phyloP scores from a whole-genome alignment of 23 tunicate species.

The Diplosoma virens region DNA sequence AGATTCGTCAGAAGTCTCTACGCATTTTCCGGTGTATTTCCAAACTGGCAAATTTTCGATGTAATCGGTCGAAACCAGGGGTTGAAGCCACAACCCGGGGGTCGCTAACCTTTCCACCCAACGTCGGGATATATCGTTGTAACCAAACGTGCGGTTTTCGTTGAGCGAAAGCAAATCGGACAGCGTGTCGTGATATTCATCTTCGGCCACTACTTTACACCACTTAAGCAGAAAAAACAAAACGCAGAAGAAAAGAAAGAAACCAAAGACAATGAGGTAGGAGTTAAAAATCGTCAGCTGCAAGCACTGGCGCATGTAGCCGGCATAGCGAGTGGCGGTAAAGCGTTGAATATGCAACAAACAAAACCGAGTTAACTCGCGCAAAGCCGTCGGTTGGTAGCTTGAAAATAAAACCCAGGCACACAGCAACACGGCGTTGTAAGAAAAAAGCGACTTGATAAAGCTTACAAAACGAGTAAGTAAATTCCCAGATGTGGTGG shows the following conservation, averaged over 20 bases:
- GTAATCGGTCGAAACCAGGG: constrained; percentile 51
- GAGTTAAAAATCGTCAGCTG: not conserved
- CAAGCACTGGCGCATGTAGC: not conserved
- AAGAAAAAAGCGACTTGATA: constrained; percentile 32
- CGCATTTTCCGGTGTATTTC: constrained; percentile 25
- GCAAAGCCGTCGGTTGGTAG: not conserved
- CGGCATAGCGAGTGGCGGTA: constrained; percentile 7
- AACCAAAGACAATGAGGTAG: not conserved
- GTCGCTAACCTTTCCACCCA: constrained; percentile 60
- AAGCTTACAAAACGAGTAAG: constrained; percentile 1
- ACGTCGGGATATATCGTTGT: constrained; percentile 44
- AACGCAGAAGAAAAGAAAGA: constrained; percentile 30
- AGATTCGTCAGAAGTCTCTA: constrained; percentile 11
- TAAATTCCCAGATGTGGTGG: constrained; percentile 20
- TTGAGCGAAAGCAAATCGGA: constrained; percentile 18
- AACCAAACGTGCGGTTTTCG: not conserved
- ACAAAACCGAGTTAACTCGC: not conserved
- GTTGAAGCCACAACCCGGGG: constrained; percentile 64
- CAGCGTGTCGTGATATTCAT: constrained; percentile 17
- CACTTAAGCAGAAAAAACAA: not conserved
- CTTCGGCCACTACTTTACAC: not conserved
- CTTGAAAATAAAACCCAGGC: constrained; percentile 49
- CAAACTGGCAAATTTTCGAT: constrained; percentile 61
- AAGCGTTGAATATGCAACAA: not conserved
- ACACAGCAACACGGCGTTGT: constrained; percentile 38